Percentiles rank a stretch among this genome's conserved stretches.
These are phyloP conservation scores for Embidobia sp. DNA, from an alignment of 2,888 invertebrate genomes.

Conservation along the genomic window DNA sequence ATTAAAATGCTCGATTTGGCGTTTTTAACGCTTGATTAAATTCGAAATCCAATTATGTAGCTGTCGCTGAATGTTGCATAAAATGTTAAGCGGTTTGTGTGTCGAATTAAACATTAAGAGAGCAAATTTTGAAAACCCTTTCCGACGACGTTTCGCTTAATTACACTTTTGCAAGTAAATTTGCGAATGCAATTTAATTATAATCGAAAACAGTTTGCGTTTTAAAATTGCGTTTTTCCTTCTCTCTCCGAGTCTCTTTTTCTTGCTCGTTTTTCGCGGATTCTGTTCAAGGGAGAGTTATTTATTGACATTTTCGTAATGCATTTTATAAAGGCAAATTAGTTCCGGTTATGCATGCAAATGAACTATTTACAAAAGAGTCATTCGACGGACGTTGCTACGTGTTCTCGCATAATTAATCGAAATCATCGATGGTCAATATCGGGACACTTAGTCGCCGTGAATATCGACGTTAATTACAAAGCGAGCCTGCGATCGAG, in stretches of 20 bases:
- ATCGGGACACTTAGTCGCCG: conserved; percentile 36
- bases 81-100: not conserved
- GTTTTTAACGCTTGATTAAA: no score
- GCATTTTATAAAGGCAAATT: conserved; percentile 30
- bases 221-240: no score
- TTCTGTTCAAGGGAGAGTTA: conserved; percentile 12
- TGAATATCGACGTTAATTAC: conserved; percentile 29
- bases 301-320: conserved; percentile 28
- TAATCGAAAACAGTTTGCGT: no score
- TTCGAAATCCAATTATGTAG: conserved; percentile 6
- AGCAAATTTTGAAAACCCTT: not conserved
- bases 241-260: no score
- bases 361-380: conserved; percentile 46
- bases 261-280: no score
- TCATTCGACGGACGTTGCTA: conserved; percentile 31
- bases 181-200: conserved; percentile 15
- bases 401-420: conserved; percentile 51
- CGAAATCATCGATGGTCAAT: conserved; percentile 45
- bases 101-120: not conserved
- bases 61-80: not conserved
- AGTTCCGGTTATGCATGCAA: conserved; percentile 52
- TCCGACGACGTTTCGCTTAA: conserved; percentile 3
- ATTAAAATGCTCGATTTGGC: no score
- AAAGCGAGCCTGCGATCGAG: conserved; percentile 6
- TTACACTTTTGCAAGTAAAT: no score